These are phyloP conservation scores for Eudiplozoon nipponicum DNA, from an alignment of 2,888 invertebrate species.

Conservation along the genomic window DNA sequence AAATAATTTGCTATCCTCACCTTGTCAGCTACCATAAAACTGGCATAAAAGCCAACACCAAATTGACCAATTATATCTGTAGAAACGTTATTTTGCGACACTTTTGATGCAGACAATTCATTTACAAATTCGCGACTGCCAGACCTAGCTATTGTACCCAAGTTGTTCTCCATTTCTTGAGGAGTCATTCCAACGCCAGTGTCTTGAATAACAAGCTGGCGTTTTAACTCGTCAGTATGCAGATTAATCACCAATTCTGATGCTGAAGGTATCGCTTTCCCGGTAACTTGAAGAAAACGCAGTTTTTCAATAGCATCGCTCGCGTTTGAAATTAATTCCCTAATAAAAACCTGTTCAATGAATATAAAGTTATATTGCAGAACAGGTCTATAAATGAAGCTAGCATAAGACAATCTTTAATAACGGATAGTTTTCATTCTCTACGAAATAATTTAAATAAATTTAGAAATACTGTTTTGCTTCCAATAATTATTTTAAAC, in stretches of 20 bases:
- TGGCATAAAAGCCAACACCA: constrained; percentile 86
- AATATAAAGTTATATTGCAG: no score
- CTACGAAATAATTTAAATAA: no score
- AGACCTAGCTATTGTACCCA: constrained; percentile 75
- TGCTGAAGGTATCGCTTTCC: not conserved
- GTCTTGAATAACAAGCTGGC: constrained; percentile 49
- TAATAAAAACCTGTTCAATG: constrained; percentile 47
- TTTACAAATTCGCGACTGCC: constrained; percentile 31
- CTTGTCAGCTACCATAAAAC: constrained; percentile 76
- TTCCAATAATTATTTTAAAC: no score
- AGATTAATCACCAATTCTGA: constrained; percentile 39
- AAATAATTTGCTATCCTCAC: no score
- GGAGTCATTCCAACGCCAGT: constrained; percentile 49
- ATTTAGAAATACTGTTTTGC: no score
- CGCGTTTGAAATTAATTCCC: constrained; percentile 74
- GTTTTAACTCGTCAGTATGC: constrained; percentile 49
- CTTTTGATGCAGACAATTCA: constrained; percentile 19
- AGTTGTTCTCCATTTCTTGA: constrained; percentile 54
- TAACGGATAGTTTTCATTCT: no score
- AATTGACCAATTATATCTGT: constrained; percentile 72
- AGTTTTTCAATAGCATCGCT: constrained; percentile 85
- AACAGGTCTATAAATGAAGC: no score
- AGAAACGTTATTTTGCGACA: constrained; percentile 19
- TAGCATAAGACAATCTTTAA: no score
- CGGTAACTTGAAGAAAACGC: constrained; percentile 26